These are phyloP conservation scores for Lagenorhynchus albirostris DNA, from an alignment of 2,113 vertebrate species.

Conservation along the genomic window DNA sequence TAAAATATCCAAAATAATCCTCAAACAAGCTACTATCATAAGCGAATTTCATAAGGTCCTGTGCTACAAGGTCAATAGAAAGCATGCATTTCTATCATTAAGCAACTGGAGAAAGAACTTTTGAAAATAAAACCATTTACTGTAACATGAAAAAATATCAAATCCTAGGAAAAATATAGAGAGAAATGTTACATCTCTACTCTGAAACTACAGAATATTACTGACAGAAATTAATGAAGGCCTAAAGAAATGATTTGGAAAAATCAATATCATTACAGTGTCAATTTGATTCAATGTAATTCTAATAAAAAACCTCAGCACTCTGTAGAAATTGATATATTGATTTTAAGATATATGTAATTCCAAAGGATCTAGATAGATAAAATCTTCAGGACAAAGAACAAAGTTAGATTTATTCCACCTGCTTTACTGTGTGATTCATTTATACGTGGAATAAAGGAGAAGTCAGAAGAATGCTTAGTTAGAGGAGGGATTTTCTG, in stretches of 20 bases:
- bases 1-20: neutral
- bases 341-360: neutral
- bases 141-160: neutral
- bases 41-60: neutral
- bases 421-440: neutral
- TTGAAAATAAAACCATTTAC: neutral
- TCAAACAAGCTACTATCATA: neutral
- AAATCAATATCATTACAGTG: neutral
- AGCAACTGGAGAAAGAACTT: neutral
- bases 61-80: neutral
- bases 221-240: neutral
- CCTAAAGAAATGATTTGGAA: neutral
- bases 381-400: neutral
- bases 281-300: neutral
- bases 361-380: neutral
- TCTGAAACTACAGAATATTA: neutral
- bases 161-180: neutral
- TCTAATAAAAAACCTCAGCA: neutral
- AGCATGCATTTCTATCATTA: neutral
- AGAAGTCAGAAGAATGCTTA: neutral
- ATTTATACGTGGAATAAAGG: neutral
- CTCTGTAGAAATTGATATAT: neutral
- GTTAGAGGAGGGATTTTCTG: neutral
- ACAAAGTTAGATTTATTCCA: neutral
- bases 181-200: neutral